Evolutionary conservation across 2,888 invertebrate species (phyloP), one percentile per base, ranked within the genome.

Genomic region (Stenurella melanura): DNA sequence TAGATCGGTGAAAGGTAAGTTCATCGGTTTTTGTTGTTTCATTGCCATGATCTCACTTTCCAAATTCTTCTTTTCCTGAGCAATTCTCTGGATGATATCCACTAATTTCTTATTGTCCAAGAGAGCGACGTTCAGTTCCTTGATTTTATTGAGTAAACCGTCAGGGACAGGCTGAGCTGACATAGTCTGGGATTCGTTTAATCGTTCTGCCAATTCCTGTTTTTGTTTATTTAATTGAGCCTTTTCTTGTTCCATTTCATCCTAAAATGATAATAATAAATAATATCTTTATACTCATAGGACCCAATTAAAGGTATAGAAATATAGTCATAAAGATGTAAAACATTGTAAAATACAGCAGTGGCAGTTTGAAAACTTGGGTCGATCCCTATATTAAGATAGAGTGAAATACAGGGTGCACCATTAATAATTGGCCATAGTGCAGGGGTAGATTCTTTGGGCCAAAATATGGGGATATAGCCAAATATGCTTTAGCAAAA

Each of bases 81-180:
- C 88, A 58, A 90, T 79, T 79, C 87, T 86, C 57, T 86, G 83
- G 12, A 90, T 83, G 3, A 88, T 85, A 60, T 87, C 90, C 50
- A 91, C 88, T 89, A 92, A 89, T 80, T 91, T 90, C 34, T 90
- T 90, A 83, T 92, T 92, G 84, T 92, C 92, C 76, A 90, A 90
- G 58, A 92, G 87, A 66, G 91, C 86, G 38, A 85, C 86, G 78
- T 91, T 92, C 77, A 92, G 89, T 82, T 92, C 92, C 87, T 91
- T 68, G 30, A 84, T 81, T 76, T 81, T 74, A 70, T 81, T 75
- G 38, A 83, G 72, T 61, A 82, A 63, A 12, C 73, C 71, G 42
- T 83, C 81, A 0, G 83, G 79, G 18, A 81, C 67, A 6, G 74
- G 68, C 11, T 60, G 19, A 1, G 70, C 10, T 9, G 57, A 18